These are phyloP conservation scores for Calyptomena viridis DNA, from an alignment of 2,113 vertebrate species.

Conservation along the genomic window DNA sequence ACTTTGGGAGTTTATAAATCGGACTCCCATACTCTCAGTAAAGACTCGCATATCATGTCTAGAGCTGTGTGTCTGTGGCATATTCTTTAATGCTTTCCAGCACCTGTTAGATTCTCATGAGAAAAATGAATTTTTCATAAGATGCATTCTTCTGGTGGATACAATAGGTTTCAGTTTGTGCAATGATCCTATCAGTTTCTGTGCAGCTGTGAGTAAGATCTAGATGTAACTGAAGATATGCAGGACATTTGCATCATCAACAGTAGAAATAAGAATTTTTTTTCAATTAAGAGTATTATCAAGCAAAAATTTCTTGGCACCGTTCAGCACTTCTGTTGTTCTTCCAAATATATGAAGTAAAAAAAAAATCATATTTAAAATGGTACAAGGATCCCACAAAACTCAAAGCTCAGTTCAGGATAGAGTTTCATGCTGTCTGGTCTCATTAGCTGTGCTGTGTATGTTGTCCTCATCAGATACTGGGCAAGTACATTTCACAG, in stretches of 20 bases:
- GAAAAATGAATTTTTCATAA: constrained; percentile 53
- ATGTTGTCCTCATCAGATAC: constrained; percentile 4
- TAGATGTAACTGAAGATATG: constrained; percentile 16
- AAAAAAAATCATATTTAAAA: background rate
- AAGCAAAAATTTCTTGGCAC: background rate
- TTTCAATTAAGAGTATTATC: constrained; percentile 17
- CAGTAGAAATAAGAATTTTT: constrained; percentile 5
- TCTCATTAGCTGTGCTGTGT: background rate
- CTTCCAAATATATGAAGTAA: background rate
- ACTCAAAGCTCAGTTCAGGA: background rate
- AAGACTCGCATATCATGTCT: constrained; percentile 22
- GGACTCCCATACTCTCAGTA: background rate
- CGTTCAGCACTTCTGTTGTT: background rate
- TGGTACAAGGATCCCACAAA: background rate
- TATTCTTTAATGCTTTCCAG: constrained; percentile 34
- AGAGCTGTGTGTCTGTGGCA: background rate
- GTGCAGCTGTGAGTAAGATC: constrained; percentile 37
- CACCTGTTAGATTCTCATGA: constrained; percentile 55
- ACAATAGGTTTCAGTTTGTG: constrained; percentile 55
- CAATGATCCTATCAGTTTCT: constrained; percentile 41
- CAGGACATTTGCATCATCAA: background rate
- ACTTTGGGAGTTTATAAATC: background rate
- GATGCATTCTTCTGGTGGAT: constrained; percentile 47
- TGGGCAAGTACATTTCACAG: background rate
- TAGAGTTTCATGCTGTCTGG: background rate